phyloP scores from a whole-genome alignment of 2,888 invertebrate species.

The Mythimna ferrago region DNA sequence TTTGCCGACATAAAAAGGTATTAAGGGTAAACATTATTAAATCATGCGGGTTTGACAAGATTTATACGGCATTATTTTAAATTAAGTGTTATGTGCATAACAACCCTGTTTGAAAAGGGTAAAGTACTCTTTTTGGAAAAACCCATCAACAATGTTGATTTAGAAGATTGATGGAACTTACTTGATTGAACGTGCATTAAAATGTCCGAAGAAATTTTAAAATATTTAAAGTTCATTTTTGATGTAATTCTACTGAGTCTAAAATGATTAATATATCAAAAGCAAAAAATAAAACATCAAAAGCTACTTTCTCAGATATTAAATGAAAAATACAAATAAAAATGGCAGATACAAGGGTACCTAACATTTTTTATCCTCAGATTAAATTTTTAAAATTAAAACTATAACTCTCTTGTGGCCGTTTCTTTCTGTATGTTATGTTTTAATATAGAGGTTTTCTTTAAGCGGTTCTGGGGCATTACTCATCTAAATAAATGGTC shows the following conservation, averaged over 20 bases:
- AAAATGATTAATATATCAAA: background rate
- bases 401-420: constrained; percentile 26
- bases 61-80: constrained; percentile 14
- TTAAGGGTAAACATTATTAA: background rate
- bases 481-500: constrained; percentile 26
- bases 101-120: constrained; percentile 8
- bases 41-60: constrained; percentile 1
- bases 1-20: background rate
- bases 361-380: constrained; percentile 11
- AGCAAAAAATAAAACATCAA: background rate
- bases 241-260: background rate
- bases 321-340: background rate
- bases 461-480: constrained; percentile 10
- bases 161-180: constrained; percentile 11
- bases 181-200: constrained; percentile 1
- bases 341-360: constrained; percentile 2
- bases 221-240: background rate
- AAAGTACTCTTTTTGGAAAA: constrained; percentile 1
- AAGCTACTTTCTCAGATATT: constrained; percentile 3
- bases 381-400: constrained; percentile 41
- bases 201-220: background rate
- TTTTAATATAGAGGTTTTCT: constrained; percentile 37
- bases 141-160: background rate
- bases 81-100: background rate
- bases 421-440: constrained; percentile 40